Evolutionary conservation across 1,140 invertebrate genomes (phyloP).

Genomic region (Chlorops oryzae): DNA sequence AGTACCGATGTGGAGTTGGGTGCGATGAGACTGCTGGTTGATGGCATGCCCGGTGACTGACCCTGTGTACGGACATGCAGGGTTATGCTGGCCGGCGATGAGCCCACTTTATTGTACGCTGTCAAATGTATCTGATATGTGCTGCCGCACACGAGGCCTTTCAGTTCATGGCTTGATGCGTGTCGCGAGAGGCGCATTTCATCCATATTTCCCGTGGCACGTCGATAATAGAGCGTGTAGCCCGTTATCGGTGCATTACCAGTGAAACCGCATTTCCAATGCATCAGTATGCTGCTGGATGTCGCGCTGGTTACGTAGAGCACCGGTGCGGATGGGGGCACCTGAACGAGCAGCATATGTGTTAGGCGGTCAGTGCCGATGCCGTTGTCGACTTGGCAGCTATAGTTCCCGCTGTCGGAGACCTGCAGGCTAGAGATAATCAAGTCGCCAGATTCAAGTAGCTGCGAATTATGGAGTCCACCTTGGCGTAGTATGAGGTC

Average conservation of each 20-base stretch:
- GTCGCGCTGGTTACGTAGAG: constrained; percentile 66
- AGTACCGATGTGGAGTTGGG: constrained; percentile 67
- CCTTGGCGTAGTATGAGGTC: constrained; percentile 49
- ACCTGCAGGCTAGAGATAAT: constrained; percentile 59
- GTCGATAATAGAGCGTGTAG: constrained; percentile 62
- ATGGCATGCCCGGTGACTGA: constrained; percentile 61
- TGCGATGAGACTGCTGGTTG: constrained; percentile 56
- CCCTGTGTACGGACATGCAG: constrained; percentile 67
- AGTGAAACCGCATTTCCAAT: constrained; percentile 65
- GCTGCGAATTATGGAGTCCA: constrained; percentile 54
- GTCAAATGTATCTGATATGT: constrained; percentile 67
- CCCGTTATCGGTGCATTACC: constrained; percentile 63
- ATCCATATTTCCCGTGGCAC: constrained; percentile 58
- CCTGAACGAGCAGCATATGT: constrained; percentile 59
- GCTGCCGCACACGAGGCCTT: constrained; percentile 65
- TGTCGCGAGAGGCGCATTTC: constrained; percentile 60
- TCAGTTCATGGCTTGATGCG: constrained; percentile 61
- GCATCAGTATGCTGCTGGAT: constrained; percentile 62
- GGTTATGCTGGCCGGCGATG: constrained; percentile 61
- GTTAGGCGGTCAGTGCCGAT: constrained; percentile 61
- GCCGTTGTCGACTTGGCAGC: constrained; percentile 67
- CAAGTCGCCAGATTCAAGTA: constrained; percentile 59
- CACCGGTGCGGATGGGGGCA: constrained; percentile 62
- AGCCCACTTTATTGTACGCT: constrained; percentile 67
- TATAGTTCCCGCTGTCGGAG: constrained; percentile 66